phyloP scores from a whole-genome alignment of 2,888 invertebrate species.

The Mechanitis messenoides region DNA sequence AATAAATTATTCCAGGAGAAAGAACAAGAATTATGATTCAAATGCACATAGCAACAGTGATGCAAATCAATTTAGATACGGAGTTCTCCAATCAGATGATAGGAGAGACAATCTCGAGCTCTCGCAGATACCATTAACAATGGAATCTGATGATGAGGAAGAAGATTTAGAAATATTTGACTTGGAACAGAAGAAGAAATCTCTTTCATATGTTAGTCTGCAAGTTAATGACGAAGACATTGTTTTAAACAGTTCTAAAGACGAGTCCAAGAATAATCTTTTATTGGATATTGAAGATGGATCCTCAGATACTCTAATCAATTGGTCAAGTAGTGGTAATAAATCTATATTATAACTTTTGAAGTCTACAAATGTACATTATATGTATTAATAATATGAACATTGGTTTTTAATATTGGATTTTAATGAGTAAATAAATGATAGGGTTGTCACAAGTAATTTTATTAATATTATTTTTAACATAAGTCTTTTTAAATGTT shows the following conservation, averaged over 20 bases:
- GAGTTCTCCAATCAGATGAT: slow-evolving; percentile 68
- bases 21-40: slow-evolving; percentile 52
- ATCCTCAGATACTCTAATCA: slow-evolving; percentile 56
- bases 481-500: too few species aligned
- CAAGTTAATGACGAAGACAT: slow-evolving; percentile 62
- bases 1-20: slow-evolving; percentile 53
- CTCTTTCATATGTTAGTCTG: slow-evolving; percentile 64
- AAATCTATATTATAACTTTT: slow-evolving; percentile 62
- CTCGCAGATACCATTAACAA: slow-evolving; percentile 63
- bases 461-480: too few species aligned
- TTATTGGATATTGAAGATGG: slow-evolving; percentile 65
- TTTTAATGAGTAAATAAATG: too few species aligned
- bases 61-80: slow-evolving; percentile 69
- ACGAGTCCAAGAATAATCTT: slow-evolving; percentile 50
- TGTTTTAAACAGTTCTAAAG: slow-evolving; percentile 44
- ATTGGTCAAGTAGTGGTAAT: slow-evolving; percentile 61
- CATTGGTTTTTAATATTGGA: too few species aligned
- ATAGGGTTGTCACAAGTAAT: too few species aligned
- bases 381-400: too few species aligned
- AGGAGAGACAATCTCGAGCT: slow-evolving; percentile 63
- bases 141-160: slow-evolving; percentile 72
- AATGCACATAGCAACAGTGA: slow-evolving; percentile 52
- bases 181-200: slow-evolving; percentile 65
- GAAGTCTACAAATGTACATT: slow-evolving; percentile 8
- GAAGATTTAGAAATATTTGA: slow-evolving; percentile 73